Evolutionary conservation across 2,797 vertebrate genomes (phyloP).

Genomic region (Oreochromis mossambicus): DNA sequence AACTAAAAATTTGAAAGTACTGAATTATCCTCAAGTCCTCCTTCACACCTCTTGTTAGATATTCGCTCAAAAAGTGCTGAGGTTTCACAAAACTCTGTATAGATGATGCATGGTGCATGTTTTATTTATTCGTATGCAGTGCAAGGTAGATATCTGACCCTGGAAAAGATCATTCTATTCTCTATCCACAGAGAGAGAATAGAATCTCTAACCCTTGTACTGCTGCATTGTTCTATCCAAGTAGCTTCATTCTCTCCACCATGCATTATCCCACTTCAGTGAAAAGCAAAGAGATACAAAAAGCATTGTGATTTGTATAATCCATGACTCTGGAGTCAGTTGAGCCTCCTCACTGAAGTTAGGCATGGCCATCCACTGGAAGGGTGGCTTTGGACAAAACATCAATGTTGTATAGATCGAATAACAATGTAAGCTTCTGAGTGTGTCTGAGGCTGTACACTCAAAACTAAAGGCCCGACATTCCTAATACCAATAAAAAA

Average conservation of each 20-base stretch:
- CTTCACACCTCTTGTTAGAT: not conserved
- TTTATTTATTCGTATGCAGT: not conserved
- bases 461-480: conserved; percentile 20
- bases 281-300: conserved; percentile 28
- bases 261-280: conserved; percentile 25
- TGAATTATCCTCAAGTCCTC: not conserved
- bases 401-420: conserved; percentile 52
- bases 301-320: conserved; percentile 53
- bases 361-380: conserved; percentile 44
- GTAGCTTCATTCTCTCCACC: not conserved
- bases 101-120: not conserved
- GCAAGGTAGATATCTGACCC: not conserved
- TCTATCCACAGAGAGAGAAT: not conserved
- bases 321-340: conserved; percentile 37
- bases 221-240: not conserved
- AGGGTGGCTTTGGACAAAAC: conserved; percentile 60
- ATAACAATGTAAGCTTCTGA: conserved; percentile 45
- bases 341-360: conserved; percentile 38
- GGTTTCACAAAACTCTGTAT: not conserved
- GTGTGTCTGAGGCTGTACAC: not conserved
- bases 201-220: not conserved
- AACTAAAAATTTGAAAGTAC: not conserved
- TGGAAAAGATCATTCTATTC: not conserved
- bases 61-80: not conserved
- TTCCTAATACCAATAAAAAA: conserved; percentile 14